phyloP scores from a whole-genome alignment of 2,113 vertebrate species.

The Capra hircus region DNA sequence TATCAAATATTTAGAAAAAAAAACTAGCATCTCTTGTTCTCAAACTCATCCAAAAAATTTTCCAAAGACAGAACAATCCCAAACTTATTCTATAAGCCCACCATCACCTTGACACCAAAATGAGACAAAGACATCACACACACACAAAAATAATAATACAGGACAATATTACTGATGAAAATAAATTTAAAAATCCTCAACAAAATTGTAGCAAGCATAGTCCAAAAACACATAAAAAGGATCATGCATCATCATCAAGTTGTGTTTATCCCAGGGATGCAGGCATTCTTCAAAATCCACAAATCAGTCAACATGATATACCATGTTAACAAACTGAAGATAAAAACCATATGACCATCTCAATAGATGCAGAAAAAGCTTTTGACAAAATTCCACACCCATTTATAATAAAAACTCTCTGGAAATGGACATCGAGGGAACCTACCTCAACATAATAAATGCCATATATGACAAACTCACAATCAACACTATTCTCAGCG shows the following conservation, averaged over 20 bases:
- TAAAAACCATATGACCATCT: background rate
- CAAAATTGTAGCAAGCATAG: background rate
- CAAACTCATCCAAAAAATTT: background rate
- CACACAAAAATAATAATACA: background rate
- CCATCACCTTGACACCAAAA: background rate
- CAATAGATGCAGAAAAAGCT: background rate
- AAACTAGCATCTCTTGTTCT: background rate
- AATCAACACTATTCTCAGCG: background rate
- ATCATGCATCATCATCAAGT: background rate
- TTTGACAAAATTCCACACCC: background rate
- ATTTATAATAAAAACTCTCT: background rate
- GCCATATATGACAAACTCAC: background rate
- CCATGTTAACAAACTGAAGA: background rate
- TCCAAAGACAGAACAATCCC: background rate
- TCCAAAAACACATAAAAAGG: background rate
- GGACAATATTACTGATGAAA: background rate
- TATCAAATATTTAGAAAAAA: background rate
- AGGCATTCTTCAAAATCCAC: background rate
- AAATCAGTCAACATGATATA: background rate
- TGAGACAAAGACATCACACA: background rate
- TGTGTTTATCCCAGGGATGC: background rate
- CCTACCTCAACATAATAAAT: background rate
- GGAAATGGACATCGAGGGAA: background rate
- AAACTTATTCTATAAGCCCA: background rate
- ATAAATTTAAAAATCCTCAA: background rate